Evolutionary conservation across 2,888 invertebrate species (phyloP).

Genomic region (Chydorus sphaericus): DNA sequence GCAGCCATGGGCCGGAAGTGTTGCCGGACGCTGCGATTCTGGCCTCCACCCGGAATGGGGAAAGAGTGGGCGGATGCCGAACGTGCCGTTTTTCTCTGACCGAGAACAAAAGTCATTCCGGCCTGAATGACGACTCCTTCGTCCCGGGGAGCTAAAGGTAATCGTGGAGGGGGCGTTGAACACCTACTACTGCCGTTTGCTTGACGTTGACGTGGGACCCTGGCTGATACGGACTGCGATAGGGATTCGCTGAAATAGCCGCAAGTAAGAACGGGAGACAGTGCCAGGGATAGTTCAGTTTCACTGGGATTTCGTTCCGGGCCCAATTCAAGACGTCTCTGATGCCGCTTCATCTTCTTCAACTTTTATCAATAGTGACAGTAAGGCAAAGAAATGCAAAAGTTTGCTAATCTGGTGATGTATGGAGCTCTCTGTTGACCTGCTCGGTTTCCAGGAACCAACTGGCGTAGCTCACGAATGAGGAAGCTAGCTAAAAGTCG

Average conservation of each 20-base stretch:
- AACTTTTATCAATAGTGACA: no score
- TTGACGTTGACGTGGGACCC: background rate
- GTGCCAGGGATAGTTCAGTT: constrained; percentile 11
- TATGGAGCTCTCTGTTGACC: no score
- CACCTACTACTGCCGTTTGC: background rate
- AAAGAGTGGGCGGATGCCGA: background rate
- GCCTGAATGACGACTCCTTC: constrained; percentile 69
- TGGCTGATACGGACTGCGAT: constrained; percentile 10
- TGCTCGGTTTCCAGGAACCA: no score
- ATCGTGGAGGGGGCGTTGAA: constrained; percentile 3
- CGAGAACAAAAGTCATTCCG: constrained; percentile 61
- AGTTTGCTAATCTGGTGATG: no score
- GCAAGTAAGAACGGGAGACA: constrained; percentile 12
- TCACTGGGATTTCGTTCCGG: constrained; percentile 3
- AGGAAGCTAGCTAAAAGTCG: no score
- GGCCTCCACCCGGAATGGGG: constrained; percentile 9
- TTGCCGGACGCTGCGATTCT: constrained; percentile 24
- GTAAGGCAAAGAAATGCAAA: no score
- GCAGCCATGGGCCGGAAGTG: constrained; percentile 58
- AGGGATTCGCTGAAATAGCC: constrained; percentile 14
- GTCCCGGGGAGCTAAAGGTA: constrained; percentile 30
- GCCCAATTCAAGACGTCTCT: background rate
- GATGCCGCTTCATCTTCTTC: no score
- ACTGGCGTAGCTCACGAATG: no score
- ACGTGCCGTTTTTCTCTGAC: constrained; percentile 26